Conservation (phyloP, 2,888 invertebrate species). For the Physocephala rufipes region DNA sequence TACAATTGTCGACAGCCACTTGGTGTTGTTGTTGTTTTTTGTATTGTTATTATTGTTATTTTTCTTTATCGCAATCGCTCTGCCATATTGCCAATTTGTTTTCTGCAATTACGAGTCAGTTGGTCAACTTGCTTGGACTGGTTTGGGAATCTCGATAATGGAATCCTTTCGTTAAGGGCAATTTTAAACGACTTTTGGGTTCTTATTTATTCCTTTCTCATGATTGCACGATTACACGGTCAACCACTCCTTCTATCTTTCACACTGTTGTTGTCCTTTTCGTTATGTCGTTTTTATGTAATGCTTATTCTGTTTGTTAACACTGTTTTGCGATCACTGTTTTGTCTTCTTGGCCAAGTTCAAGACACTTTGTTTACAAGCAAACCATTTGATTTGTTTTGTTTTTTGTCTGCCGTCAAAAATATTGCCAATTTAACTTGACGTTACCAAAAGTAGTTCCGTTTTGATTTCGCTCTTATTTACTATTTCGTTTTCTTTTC, state of each 20-base stretch:
- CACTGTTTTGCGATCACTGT: neutral
- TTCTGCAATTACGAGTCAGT: slow-evolving; percentile 7
- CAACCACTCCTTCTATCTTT: no score
- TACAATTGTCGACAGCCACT: slow-evolving; percentile 19
- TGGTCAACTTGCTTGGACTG: no score
- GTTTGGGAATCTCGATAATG: no score
- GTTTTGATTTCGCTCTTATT: neutral
- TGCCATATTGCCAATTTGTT: slow-evolving; percentile 32
- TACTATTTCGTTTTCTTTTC: neutral
- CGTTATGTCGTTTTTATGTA: neutral
- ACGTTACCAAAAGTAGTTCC: neutral
- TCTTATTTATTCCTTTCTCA: no score
- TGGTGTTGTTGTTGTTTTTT: neutral
- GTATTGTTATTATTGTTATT: neutral
- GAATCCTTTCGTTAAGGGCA: no score
- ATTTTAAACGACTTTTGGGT: no score
- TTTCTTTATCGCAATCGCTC: neutral
- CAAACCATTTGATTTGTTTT: neutral
- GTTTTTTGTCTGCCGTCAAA: slow-evolving; percentile 14
- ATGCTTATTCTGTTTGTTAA: neutral
- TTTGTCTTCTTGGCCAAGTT: slow-evolving; percentile 20
- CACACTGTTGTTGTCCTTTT: neutral
- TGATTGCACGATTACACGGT: no score
- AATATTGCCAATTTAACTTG: slow-evolving; percentile 35
- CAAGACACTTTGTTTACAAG: slow-evolving; percentile 8